Evolutionary conservation across 2,888 invertebrate species (phyloP), one percentile per base, ranked within the genome.

Genomic region (Drosophila macrospina): DNA sequence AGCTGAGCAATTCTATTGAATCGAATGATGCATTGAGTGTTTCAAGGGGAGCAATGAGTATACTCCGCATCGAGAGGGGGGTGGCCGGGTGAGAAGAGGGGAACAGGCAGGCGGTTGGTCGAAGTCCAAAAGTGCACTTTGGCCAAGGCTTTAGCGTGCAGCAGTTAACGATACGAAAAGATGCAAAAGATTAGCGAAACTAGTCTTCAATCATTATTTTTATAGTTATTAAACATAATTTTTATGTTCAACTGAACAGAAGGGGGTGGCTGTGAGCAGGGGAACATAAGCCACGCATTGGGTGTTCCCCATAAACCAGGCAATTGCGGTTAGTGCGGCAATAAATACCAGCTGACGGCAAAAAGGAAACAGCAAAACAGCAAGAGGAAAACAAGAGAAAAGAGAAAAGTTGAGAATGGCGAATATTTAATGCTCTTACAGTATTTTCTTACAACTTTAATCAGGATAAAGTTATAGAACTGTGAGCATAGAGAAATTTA

Each of bases 131-230:
- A 68, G 42, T 69, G 63, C 71, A 75, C 63, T 76, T 69, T 68
- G 34, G 48, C 34, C 26, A 34, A 13, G 48, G 16, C 39, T 42
- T 55, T 42, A 45, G 51, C 61, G 62, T 52, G 65, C 65, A 63
- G 65, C 65, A 63, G 72, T 74, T 85, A 85, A 82, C 76, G 88
- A 74, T 68, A 70, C 36, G 47, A 65, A 64, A 69, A 80, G 88
- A 87, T 85, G 78, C 72, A 59, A 50, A 36, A 39, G 72, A 78
- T 73, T 69, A 59, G 52, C 65, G 26, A 48, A 47, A 63, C 37
- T 41, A 57, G 45, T 34, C 62, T 10, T 39, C 16, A 37, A 47
- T 45, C 44, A 41, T 63, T 45, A 78, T 73, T 69, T 61, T 69
- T 61, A 78, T 74, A 55, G 37, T 57, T 69, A 73, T 69, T 77